Conservation (phyloP, 2,113 vertebrate genomes). For the Camarhynchus parvulus region DNA sequence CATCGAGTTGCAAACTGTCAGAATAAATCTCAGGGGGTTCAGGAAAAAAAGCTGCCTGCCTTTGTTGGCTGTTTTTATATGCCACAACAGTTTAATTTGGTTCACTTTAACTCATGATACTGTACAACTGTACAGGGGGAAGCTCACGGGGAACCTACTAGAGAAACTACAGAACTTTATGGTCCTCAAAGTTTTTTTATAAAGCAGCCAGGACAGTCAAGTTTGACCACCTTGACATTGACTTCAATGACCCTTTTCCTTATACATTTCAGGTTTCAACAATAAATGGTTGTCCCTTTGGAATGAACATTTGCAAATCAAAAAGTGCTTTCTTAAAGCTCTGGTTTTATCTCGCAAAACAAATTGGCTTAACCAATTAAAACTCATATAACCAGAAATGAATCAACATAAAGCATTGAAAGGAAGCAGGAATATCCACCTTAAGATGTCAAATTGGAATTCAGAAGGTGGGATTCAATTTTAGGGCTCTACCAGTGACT, state of each 20-base stretch:
- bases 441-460: not conserved
- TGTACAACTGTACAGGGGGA: not conserved
- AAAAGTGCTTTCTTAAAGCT: not conserved
- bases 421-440: not conserved
- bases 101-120: constrained; percentile 5
- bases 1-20: constrained; percentile 63
- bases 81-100: constrained; percentile 44
- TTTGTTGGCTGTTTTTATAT: constrained; percentile 60
- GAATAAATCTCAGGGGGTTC: constrained; percentile 60
- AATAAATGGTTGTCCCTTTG: not conserved
- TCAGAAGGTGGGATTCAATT: not conserved
- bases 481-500: not conserved
- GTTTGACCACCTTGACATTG: not conserved
- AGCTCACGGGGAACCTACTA: not conserved
- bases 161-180: not conserved
- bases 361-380: not conserved
- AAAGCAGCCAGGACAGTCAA: not conserved
- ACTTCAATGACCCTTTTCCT: not conserved
- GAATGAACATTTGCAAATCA: not conserved
- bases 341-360: not conserved
- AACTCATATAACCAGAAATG: not conserved
- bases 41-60: constrained; percentile 35
- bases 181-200: not conserved
- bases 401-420: not conserved
- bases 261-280: not conserved